Evolutionary conservation across 2,113 vertebrate genomes (phyloP), one percentile per base, ranked within the genome.

Genomic region (Hippocampus zosterae): DNA sequence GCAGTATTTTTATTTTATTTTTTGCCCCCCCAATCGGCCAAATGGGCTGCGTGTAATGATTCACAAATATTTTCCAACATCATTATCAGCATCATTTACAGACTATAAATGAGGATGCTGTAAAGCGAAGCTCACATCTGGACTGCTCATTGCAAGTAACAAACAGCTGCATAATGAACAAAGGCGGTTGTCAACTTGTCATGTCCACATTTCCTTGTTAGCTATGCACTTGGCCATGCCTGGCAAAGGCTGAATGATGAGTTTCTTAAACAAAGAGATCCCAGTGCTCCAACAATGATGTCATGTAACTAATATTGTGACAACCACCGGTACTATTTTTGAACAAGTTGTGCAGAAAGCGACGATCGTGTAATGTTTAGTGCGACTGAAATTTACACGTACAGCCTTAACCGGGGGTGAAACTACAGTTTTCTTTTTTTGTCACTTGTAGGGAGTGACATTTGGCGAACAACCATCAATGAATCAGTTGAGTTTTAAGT

Each of bases 321-420:
- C 87, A 87, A 84, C 81, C 83, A 85, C 79, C 81, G 86, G 80
- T 86, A 88, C 87, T 90, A 88, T 86, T 82, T 87, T 87, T 81
- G 84, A 87, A 82, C 83, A 85, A 81, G 78, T 88, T 92, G 85
- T 90, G 94, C 92, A 92, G 87, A 92, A 92, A 91, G 90, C 93
- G 94, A 95, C 94, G 94, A 94, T 92, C 94, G 94, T 88, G 89
- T 89, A 82, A 88, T 94, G 91, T 90, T 85, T 85, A 89, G 82
- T 87, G 82, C 85, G 88, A 92, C 90, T 89, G 29, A 5, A 33
- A 33, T 3, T 33, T 33, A 33, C 33, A 37, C 1, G 5, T 37
- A 37, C 83, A 68, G 81, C 66, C 73, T 83, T 75, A 90, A 91
- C 90, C 86, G 79, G 81, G 89, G 91, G 91, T 91, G 92, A 92